A percentile compares a stretch with the other conserved stretches of the same genome.
These are phyloP conservation scores for Chrysomela aeneicollis DNA, from an alignment of 2,888 invertebrate species.

Conservation along the genomic window DNA sequence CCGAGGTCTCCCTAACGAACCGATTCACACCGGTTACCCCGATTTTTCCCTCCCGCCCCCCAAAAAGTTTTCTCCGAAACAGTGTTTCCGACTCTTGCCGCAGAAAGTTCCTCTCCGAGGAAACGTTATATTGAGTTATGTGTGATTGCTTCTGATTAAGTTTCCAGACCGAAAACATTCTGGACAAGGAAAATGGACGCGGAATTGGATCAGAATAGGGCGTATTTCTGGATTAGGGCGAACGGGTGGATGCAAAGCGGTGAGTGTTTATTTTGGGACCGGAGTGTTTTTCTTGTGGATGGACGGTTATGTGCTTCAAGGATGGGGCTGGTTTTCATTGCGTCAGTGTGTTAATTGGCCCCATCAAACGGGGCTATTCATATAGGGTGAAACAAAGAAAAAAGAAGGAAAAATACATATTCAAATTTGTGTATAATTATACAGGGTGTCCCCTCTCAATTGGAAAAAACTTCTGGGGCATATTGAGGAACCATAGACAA, in stretches of 20 bases:
- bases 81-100: background rate
- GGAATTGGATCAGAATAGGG: background rate
- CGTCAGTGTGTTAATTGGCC: no score
- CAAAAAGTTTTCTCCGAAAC: background rate
- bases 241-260: background rate
- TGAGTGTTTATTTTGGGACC: background rate
- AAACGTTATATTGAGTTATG: background rate
- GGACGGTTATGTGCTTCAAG: background rate
- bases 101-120: background rate
- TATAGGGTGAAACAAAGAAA: no score
- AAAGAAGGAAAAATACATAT: no score
- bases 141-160: slow-evolving; percentile 7
- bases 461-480: no score
- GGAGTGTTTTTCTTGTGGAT: background rate
- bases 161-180: background rate
- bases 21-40: slow-evolving; percentile 3
- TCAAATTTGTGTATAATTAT: no score
- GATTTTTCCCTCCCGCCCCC: background rate
- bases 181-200: background rate
- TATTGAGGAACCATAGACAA: no score
- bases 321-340: no score
- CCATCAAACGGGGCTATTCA: no score
- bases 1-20: background rate
- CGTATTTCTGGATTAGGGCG: background rate
- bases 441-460: no score